Base-by-base conservation (phyloP, 1,140 invertebrate species). In the Drosophila tristis region DNA sequence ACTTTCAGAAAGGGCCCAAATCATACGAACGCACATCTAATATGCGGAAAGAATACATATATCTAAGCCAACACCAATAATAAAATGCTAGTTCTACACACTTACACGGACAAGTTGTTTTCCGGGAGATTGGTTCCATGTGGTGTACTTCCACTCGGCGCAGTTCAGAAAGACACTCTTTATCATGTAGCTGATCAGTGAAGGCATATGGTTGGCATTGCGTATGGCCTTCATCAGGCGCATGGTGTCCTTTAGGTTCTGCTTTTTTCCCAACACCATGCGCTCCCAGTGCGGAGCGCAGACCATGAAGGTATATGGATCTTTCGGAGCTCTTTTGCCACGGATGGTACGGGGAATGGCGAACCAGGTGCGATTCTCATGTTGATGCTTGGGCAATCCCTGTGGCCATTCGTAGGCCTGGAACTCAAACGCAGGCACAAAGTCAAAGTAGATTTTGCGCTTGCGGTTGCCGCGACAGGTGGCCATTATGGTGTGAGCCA, bases 341-440 rank as follows among this genome's bases (percentile, higher is more conserved):
- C 9, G 39, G 6, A 42, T 61, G 11, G 60, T 74, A 5, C 70
- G 42, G 2, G 80, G 79, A 43, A 81, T 62, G 2, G 75, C 80
- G 15, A 75, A 72, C 80, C 79, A 82, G n/a, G n/a, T 53, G 9
- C 50, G 47, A 15, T 50, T 42, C 11, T 26, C 11, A n/a, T 56
- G 31, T 0, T 4, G 11, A 11, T 23, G 20, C 35, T 16, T 47
- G 0, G 6, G 15, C 15, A 79, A 16, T 7, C n/a, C 11, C 8
- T 1, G 2, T 1, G 71, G 71, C 71, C 60, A 82, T 11, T 75
- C 15, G 2, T 7, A 1, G 6, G 56, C 56, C 2, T n/a, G 1
- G 8, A 84, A 84, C 23, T 58, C 60, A 35, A 84, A 82, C 1
- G 68, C 75, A 8, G 75, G 79, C 56, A 84, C 79, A 65, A 81